Percentiles rank a stretch among this genome's conserved stretches.
Conservation (phyloP, 2,113 vertebrate species). For the Ciconia boyciana region DNA sequence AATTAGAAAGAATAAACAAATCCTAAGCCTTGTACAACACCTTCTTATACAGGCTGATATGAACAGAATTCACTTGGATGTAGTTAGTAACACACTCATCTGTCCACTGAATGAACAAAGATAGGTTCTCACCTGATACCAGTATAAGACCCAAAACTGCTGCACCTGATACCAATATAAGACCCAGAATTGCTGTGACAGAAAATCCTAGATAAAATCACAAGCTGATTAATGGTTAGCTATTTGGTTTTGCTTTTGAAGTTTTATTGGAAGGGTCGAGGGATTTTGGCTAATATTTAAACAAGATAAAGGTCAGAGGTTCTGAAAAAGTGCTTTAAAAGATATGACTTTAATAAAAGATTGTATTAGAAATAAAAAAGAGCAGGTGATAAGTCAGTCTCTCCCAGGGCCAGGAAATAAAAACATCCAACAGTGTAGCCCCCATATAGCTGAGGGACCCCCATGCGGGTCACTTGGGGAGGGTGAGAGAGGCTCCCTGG, state of each 20-base stretch:
- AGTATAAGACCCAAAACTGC: background rate
- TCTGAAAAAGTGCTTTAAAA: background rate
- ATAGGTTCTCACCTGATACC: background rate
- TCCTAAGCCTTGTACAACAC: background rate
- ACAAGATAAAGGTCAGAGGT: background rate
- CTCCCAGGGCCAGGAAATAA: background rate
- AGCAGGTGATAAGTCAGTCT: background rate
- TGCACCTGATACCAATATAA: background rate
- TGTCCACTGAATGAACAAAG: background rate
- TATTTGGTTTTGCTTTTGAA: slow-evolving; percentile 11
- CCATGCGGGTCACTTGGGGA: background rate
- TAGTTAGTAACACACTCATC: background rate
- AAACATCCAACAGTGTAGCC: background rate
- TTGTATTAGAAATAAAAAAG: background rate
- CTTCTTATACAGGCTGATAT: background rate
- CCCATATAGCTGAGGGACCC: accelerated
- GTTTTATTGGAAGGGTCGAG: background rate
- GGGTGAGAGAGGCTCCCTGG: background rate
- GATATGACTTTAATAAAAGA: background rate
- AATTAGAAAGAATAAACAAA: background rate
- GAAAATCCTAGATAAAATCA: background rate
- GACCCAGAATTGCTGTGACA: background rate
- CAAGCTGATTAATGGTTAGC: background rate
- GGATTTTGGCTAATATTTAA: slow-evolving; percentile 5
- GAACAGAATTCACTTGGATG: background rate